Evolutionary conservation across 2,113 vertebrate species (phyloP), one percentile per base, ranked within the genome.

Genomic region (Oplegnathus fasciatus): DNA sequence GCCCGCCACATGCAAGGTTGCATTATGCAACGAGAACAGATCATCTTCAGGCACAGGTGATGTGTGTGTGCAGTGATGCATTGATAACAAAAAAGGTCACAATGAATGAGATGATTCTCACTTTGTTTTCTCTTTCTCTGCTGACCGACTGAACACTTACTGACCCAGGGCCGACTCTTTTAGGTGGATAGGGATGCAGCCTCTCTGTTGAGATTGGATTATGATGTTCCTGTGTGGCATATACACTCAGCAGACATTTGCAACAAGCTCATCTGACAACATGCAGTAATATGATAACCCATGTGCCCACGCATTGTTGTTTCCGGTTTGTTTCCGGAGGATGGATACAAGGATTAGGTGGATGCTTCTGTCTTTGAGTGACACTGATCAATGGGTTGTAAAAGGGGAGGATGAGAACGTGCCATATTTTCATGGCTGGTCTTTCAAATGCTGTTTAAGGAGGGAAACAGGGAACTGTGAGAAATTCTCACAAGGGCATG

Each of bases 381-480:
- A 28, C 6, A 75, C 24, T 32, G 40, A 80, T 82, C 48, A 77
- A 2, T 77, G 42, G 61, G 50, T 68, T 77, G 78, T 50, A 68
- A 81, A 26, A 65, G 8, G 55, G 58, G 60, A 75, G 28, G 34
- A 70, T 24, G 24, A n/a, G n/a, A 69, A 37, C 15, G 48, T 1
- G 0, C 1, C 22, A n/a, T 42, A 42, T 40, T 70, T 28, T 20
- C 6, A 81, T 34, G 15, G 24, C 46, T 37, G 22, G 13, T 52
- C 61, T 78, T 48, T 74, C 26, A 54, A 44, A 69, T 57, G 20
- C 18, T 34, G 40, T 75, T 86, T 44, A 55, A 74, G 67, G 61
- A 85, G 50, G n/a, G 9, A 74, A 86, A 79, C 2, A n/a, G 54
- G 71, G 42, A 88, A 92, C 42, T 74, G 58, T 86, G 76, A 88